phyloP scores from a whole-genome alignment of 2,113 vertebrate species.

The Anoura caudifer region DNA sequence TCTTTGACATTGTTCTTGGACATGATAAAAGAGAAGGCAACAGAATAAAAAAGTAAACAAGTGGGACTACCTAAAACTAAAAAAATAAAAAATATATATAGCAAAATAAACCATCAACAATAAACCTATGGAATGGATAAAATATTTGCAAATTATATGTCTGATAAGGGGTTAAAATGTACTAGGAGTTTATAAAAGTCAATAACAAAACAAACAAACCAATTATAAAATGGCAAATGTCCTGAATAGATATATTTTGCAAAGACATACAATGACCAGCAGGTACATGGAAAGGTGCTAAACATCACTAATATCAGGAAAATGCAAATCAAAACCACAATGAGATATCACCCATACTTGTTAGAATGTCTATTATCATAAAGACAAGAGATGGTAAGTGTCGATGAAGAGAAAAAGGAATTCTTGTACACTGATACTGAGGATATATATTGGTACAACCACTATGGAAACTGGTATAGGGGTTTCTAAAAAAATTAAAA shows the following conservation, averaged over 20 bases:
- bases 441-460: too few species aligned
- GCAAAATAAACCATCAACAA: background rate
- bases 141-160: background rate
- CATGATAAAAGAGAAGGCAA: background rate
- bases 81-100: background rate
- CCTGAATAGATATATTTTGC: background rate
- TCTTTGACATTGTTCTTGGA: background rate
- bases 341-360: background rate
- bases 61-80: background rate
- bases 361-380: background rate
- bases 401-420: background rate
- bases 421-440: background rate
- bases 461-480: background rate
- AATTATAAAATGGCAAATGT: background rate
- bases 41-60: background rate
- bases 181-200: background rate
- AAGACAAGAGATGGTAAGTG: background rate
- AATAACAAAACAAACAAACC: background rate
- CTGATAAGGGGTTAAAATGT: background rate
- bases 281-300: background rate
- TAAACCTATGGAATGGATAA: background rate
- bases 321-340: background rate
- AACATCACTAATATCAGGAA: background rate
- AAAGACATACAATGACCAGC: background rate
- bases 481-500: background rate